Evolutionary conservation across 2,888 invertebrate genomes (phyloP).

Genomic region (Papilio gigon): DNA sequence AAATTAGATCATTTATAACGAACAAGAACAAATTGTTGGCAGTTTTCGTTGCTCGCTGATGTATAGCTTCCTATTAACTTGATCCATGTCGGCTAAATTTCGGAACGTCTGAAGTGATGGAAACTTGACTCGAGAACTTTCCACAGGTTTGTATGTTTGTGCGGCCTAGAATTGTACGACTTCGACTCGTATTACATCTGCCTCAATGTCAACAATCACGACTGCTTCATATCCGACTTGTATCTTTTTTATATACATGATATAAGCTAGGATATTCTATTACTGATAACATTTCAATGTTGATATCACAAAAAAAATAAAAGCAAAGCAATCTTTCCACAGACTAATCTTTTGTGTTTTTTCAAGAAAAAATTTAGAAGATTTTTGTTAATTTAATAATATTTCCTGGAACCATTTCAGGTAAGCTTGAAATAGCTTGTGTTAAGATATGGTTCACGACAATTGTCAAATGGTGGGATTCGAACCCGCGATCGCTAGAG

Average conservation of each 20-base stretch:
- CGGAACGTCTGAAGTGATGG: slow-evolving; percentile 7
- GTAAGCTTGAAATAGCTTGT: too few relatives aligned
- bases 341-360: too few relatives aligned
- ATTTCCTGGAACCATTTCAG: too few relatives aligned
- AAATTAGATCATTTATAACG: slow-evolving; percentile 41
- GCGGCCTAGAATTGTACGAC: not conserved
- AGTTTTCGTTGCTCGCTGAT: slow-evolving; percentile 30
- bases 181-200: slow-evolving; percentile 1
- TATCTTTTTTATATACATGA: not conserved
- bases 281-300: too few relatives aligned
- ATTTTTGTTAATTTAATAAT: too few relatives aligned
- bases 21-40: slow-evolving; percentile 40
- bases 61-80: slow-evolving; percentile 39
- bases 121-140: slow-evolving; percentile 17
- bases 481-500: too few relatives aligned
- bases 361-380: too few relatives aligned
- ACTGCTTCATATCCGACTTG: not conserved
- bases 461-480: too few relatives aligned
- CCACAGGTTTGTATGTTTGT: slow-evolving; percentile 17
- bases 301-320: too few relatives aligned
- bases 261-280: not conserved
- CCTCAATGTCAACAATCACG: slow-evolving; percentile 12
- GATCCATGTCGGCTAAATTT: slow-evolving; percentile 31
- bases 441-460: too few relatives aligned
- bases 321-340: too few relatives aligned